Base-by-base conservation (phyloP, 2,797 vertebrate genomes). In the Halcyon badia region DNA sequence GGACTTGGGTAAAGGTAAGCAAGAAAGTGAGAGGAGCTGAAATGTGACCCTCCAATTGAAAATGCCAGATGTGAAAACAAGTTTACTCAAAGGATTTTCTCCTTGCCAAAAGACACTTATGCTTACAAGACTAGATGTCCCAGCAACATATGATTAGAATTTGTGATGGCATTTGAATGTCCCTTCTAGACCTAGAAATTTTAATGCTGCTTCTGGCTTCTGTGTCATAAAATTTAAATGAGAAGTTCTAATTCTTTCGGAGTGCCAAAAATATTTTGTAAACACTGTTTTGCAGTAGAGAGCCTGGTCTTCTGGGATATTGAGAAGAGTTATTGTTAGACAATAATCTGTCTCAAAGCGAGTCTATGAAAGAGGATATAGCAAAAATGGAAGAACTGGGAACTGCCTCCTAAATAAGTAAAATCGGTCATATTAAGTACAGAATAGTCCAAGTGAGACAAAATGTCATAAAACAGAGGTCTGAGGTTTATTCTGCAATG, bases 141-240 rank as follows among this genome's bases (percentile, higher is more conserved):
- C 79, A 89, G 60, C 48, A 90, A 71, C 51, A 49, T 73, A 46
- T 86, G 80, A 91, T 89, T 68, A 75, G 69, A 93, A 95, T 91
- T 92, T 88, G 68, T 84, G 70, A 87, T 89, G 88, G 83, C 80
- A 79, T 89, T 73, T 80, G 39, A 25, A 68, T 91, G 44, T 86
- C 83, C 51, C 66, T 95, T 51, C 70, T 58, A 85, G 71, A 97
- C 66, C 37, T 73, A 60, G 85, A 90, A 68, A 37, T 48, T 86
- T 77, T 83, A 73, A 84, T 92, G 54, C 62, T 92, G 64, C 85
- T 91, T 85, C 89, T 93, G 79, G 86, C 41, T 77, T 87, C 19
- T 71, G 15, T 69, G 70, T 90, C 65, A 79, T 90, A 75, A 92
- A 95, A 95, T 62, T 82, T 58, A 84, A 87, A 88, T 69, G 62